These are phyloP conservation scores for Pelecanus crispus DNA, from an alignment of 2,113 vertebrate species.

Conservation along the genomic window DNA sequence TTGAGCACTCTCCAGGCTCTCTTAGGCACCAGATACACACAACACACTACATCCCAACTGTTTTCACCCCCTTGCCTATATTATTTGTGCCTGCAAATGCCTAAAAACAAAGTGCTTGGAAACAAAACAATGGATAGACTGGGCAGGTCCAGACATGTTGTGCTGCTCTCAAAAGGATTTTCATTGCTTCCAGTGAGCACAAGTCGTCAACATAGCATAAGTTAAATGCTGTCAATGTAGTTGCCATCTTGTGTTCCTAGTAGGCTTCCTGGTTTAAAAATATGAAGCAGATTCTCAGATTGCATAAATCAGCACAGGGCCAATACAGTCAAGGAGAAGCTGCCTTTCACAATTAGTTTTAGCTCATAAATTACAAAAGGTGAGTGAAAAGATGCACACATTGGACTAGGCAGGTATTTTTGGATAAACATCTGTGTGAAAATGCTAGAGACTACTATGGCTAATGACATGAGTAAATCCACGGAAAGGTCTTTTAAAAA, in stretches of 20 bases:
- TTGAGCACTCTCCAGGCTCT: not conserved
- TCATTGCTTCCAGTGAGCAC: not conserved
- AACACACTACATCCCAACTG: no score
- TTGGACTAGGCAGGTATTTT: not conserved
- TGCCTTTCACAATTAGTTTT: not conserved
- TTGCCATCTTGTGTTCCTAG: not conserved
- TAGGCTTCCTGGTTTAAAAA: not conserved
- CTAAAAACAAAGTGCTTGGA: not conserved
- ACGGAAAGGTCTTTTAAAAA: not conserved
- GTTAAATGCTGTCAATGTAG: not conserved
- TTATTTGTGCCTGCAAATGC: not conserved
- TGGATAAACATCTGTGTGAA: not conserved
- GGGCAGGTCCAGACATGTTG: rapidly evolving
- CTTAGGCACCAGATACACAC: not conserved
- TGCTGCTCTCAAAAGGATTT: not conserved
- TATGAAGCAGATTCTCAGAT: not conserved
- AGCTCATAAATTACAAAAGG: not conserved
- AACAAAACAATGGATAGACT: not conserved
- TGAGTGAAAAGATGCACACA: not conserved
- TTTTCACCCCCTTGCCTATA: not conserved
- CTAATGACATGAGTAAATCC: not conserved
- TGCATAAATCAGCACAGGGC: not conserved
- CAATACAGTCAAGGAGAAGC: not conserved
- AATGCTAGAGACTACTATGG: not conserved
- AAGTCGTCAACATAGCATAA: not conserved